Evolutionary conservation across 2,797 vertebrate genomes (phyloP).

Genomic region (Onychomys leucogaster): DNA sequence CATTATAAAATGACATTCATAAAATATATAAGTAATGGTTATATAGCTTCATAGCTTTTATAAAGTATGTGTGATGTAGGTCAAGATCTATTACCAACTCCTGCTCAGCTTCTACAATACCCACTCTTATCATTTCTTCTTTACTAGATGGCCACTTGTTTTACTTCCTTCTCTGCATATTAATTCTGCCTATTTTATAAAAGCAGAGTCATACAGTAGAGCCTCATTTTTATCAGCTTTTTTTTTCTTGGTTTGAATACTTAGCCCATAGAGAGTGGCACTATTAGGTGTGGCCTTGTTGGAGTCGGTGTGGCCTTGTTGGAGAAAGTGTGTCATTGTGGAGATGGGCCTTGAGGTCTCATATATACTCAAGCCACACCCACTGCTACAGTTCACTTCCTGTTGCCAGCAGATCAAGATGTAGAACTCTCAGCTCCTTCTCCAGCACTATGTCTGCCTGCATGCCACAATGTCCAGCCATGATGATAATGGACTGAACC

Average conservation of each 20-base stretch:
- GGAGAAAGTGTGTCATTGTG: neutral
- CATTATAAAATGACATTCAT: slow-evolving; percentile 7
- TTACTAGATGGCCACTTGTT: neutral
- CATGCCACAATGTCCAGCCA: neutral
- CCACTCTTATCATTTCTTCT: neutral
- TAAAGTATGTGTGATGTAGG: neutral
- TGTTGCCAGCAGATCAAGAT: neutral
- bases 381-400: neutral
- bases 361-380: neutral
- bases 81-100: neutral
- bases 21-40: slow-evolving; percentile 10
- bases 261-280: neutral
- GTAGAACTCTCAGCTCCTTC: neutral
- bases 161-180: neutral
- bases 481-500: neutral
- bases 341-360: neutral
- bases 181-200: slow-evolving; percentile 41
- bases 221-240: neutral
- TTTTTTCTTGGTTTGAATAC: neutral
- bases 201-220: neutral
- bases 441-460: neutral
- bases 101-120: neutral
- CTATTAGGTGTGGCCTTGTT: neutral
- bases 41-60: slow-evolving; percentile 24
- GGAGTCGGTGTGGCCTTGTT: neutral